These are phyloP conservation scores for Agapostemon virescens DNA, from an alignment of 2,888 invertebrate species.

Conservation along the genomic window DNA sequence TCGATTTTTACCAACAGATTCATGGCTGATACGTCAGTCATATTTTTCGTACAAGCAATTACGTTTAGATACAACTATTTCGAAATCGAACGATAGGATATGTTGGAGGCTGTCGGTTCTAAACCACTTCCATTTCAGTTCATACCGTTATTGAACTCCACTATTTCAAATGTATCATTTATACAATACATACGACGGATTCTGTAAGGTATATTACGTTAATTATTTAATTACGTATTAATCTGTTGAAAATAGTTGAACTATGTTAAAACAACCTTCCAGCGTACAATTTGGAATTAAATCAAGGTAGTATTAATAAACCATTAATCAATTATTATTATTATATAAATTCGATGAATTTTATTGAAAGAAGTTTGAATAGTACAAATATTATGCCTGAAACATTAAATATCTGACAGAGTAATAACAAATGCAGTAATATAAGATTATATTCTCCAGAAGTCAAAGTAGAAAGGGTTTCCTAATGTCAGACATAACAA, in stretches of 20 bases:
- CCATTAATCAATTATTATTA: too few relatives aligned
- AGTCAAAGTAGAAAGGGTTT: neutral
- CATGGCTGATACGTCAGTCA: neutral
- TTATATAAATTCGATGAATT: too few relatives aligned
- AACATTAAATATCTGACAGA: too few relatives aligned
- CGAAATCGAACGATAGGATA: neutral
- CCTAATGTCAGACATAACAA: neutral
- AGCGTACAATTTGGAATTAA: neutral
- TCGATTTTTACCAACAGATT: conserved; percentile 3
- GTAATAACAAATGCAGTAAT: too few relatives aligned
- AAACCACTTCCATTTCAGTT: neutral
- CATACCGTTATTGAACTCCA: neutral
- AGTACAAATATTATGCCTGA: too few relatives aligned
- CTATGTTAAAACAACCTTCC: neutral
- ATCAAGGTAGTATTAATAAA: too few relatives aligned
- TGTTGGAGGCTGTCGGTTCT: neutral
- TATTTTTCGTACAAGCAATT: neutral
- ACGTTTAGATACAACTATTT: conserved; percentile 2
- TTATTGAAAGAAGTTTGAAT: neutral
- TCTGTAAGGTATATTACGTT: neutral
- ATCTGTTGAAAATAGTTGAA: neutral
- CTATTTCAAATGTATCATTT: neutral
- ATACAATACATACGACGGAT: neutral
- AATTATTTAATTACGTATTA: neutral
- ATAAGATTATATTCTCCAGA: too few relatives aligned